Base-by-base conservation (phyloP, 2,888 invertebrate genomes). In the Geophilus truncorum region DNA sequence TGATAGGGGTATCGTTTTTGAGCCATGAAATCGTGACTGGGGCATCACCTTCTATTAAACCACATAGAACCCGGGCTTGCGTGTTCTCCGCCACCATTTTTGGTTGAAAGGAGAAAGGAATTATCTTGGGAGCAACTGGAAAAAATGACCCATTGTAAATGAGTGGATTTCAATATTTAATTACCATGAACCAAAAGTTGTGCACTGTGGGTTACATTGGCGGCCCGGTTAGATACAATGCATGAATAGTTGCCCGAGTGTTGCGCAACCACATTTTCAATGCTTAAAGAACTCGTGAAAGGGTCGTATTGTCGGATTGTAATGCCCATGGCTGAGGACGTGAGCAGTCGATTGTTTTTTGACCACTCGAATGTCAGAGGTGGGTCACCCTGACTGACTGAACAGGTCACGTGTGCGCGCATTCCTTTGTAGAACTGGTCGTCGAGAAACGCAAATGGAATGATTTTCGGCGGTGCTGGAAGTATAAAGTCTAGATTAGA, bases 401-500 rank as follows among this genome's bases (percentile, higher is more conserved):
- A 28, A 79, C 79, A 79, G 1, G 62, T 79, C 12, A 79, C 70
- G 6, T 70, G 79, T n/a, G 79, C 79, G 51, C 57, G 30, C 57
- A 70, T 70, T 62, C 79, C 79, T 79, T 79, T 70, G 21, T 62
- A 62, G 79, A 57, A 62, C 21, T 70, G 57, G 21, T 79, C 79
- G n/a, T 79, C 79, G n/a, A 62, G 79, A 32, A 79, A 79, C 21
- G 32, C 57, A 62, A 79, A 79, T 7, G 79, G 79, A 45, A 77
- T 77, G 21, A 77, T 77, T 32, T 77, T 77, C 10, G 77, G 77
- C 12, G 77, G 32, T 23, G 88, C 92, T 90, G 86, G 91, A 89
- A 92, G 93, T 88, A 94, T 93, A 51, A 51, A 51, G 18, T n/a
- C 2, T 18, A 18, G 1, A 18, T 51, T 51, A 51, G n/a, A n/a